Evolutionary conservation across 1,140 invertebrate genomes (phyloP).

Genomic region (Holotrichia oblita): DNA sequence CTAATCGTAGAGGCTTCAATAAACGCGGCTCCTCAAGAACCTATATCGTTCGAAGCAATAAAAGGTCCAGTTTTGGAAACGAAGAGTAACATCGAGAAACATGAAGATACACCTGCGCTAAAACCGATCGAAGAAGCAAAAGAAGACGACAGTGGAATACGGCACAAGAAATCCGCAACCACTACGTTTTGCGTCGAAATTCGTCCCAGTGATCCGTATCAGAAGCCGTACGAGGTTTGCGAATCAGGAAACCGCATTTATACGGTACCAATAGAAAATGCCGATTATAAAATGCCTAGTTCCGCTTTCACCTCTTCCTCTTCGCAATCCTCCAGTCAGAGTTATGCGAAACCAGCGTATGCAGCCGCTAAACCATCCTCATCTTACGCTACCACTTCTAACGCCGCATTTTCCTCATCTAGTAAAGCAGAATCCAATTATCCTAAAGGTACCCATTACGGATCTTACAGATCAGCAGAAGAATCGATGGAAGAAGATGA

Average conservation of each 20-base stretch:
- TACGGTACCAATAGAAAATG: constrained; percentile 22
- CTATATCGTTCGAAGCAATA: neutral
- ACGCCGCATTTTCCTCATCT: constrained; percentile 16
- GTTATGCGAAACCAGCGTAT: constrained; percentile 1
- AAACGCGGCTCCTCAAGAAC: neutral
- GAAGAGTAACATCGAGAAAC: neutral
- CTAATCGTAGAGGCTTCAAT: neutral
- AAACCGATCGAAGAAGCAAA: constrained; percentile 4
- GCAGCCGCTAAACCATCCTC: constrained; percentile 18
- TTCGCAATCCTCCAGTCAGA: neutral
- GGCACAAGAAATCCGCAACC: constrained; percentile 57
- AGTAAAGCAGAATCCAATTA: neutral
- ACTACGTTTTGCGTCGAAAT: constrained; percentile 61
- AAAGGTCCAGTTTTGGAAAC: neutral
- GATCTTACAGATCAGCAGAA: constrained; percentile 40
- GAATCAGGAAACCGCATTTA: constrained; percentile 47
- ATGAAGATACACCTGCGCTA: neutral
- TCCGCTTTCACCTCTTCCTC: neutral
- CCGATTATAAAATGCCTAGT: neutral
- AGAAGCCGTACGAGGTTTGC: constrained; percentile 58
- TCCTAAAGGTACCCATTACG: constrained; percentile 21
- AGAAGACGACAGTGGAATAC: neutral
- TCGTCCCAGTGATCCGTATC: constrained; percentile 54
- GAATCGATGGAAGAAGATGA: constrained; percentile 29
- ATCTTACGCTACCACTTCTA: constrained; percentile 23